Conservation (phyloP, 2,797 vertebrate species). For the Gymnocypris eckloni region DNA sequence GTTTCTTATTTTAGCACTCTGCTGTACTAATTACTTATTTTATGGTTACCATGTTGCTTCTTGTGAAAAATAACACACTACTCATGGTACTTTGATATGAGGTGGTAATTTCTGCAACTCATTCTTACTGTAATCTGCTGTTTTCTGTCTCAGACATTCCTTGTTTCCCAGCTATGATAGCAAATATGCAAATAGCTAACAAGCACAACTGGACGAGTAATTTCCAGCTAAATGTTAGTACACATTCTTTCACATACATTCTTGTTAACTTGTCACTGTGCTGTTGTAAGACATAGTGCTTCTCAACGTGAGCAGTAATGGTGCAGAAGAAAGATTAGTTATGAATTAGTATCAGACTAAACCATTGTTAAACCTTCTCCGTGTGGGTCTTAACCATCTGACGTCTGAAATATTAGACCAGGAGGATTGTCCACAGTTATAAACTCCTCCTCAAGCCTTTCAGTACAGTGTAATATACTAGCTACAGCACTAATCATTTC, state of each 20-base stretch:
- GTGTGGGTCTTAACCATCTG: neutral
- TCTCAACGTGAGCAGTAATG: neutral
- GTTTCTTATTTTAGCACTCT: conserved; percentile 9
- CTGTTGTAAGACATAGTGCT: neutral
- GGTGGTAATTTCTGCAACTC: neutral
- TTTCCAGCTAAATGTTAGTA: neutral
- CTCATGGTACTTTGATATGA: neutral
- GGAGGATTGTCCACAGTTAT: neutral
- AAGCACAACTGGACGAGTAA: neutral
- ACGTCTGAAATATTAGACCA: neutral
- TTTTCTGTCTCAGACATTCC: neutral
- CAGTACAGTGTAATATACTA: neutral
- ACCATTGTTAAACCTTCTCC: neutral
- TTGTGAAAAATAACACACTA: neutral
- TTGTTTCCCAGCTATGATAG: neutral
- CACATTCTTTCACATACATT: neutral
- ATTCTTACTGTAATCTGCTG: neutral
- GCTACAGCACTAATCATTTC: neutral
- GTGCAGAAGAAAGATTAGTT: neutral
- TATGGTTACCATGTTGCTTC: neutral
- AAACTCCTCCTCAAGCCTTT: neutral
- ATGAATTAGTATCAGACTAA: neutral
- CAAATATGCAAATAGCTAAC: neutral
- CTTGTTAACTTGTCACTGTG: neutral
- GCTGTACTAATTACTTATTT: neutral